Conservation (phyloP, 2,888 invertebrate species). For the Eurois occulta region DNA sequence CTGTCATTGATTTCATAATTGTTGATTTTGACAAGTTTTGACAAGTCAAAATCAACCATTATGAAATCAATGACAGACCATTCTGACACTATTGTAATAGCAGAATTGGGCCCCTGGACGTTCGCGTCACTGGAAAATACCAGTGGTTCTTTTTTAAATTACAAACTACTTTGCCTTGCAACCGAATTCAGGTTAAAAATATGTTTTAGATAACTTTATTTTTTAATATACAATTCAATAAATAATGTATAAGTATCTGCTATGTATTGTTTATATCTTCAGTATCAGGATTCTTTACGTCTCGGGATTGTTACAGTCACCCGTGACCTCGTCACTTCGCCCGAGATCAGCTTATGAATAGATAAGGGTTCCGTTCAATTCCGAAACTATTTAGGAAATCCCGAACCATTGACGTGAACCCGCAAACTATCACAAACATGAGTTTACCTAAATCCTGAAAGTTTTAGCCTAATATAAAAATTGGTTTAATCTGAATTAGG, state of each 20-base stretch:
- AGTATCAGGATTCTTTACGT: neutral
- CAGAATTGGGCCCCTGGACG: no score
- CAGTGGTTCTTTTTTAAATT: neutral
- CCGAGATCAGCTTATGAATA: slow-evolving; percentile 2
- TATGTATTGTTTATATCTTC: neutral
- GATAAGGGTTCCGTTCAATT: slow-evolving; percentile 16
- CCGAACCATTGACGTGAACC: neutral
- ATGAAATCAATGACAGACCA: no score
- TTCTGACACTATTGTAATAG: no score
- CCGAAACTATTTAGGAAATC: slow-evolving; percentile 9
- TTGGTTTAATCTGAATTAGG: neutral
- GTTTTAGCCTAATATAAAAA: neutral
- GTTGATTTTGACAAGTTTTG: no score
- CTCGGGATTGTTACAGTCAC: neutral
- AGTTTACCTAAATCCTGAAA: neutral
- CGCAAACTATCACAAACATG: neutral
- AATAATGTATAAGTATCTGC: neutral
- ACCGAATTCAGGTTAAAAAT: neutral
- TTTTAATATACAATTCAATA: neutral
- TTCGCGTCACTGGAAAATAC: neutral
- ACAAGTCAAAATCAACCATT: no score
- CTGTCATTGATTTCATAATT: no score
- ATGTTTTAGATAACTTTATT: neutral
- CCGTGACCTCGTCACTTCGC: neutral
- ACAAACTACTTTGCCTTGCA: neutral